Evolutionary conservation across 2,113 vertebrate genomes (phyloP).

Genomic region (Plectropomus leopardus): DNA sequence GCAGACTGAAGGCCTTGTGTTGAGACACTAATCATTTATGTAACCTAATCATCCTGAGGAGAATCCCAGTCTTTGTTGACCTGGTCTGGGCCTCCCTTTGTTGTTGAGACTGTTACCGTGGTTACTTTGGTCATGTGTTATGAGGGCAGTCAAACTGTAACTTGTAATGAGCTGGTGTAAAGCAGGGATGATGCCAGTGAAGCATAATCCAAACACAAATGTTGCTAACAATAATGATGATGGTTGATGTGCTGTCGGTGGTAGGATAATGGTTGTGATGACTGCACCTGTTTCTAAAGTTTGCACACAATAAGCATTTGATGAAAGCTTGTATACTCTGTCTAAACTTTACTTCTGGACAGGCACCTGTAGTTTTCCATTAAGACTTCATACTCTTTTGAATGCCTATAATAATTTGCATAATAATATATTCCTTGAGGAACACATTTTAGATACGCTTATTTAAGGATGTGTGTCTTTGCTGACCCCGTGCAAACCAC

Average conservation of each 20-base stretch:
- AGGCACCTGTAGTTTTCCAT: neutral
- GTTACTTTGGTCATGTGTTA: conserved; percentile 66
- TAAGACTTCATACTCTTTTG: neutral
- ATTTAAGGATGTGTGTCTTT: neutral
- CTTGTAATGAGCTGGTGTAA: conserved; percentile 38
- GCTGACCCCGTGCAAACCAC: too few relatives aligned
- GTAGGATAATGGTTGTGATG: conserved; percentile 12
- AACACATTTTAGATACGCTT: neutral
- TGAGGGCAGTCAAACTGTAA: conserved; percentile 34
- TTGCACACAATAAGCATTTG: conserved; percentile 17
- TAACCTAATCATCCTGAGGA: conserved; percentile 77
- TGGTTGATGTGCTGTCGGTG: conserved; percentile 32
- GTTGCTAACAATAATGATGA: conserved; percentile 24
- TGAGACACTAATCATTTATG: conserved; percentile 69
- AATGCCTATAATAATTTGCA: neutral
- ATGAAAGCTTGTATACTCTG: conserved; percentile 1
- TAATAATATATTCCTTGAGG: neutral
- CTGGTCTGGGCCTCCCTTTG: conserved; percentile 60
- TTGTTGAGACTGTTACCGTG: conserved; percentile 65
- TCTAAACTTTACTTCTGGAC: conserved; percentile 22
- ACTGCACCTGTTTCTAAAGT: conserved; percentile 36
- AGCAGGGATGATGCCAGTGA: conserved; percentile 19
- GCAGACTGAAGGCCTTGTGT: conserved; percentile 49
- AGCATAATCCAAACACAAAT: conserved; percentile 34
- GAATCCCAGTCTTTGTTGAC: conserved; percentile 75